Base-by-base conservation (phyloP, 2,888 invertebrate genomes). In the Drosophila setosimentum region DNA sequence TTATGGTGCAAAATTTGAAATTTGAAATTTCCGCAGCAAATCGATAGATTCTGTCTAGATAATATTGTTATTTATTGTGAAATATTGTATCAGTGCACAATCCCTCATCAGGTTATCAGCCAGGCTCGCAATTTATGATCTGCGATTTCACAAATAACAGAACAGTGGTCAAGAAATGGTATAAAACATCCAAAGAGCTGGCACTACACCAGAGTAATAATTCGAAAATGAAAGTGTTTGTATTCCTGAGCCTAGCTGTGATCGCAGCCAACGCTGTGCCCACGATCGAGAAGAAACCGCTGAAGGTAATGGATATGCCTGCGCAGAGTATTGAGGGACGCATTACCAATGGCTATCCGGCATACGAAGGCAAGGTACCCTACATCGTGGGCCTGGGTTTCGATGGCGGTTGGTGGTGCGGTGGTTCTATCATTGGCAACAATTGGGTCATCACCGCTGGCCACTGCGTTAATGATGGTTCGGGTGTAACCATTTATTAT, bases 391-490 rank as follows among this genome's bases (percentile, higher is more conserved):
- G 90, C 2, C 74, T 92, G 33, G 63, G 71, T 29, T 84, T 91
- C 55, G 68, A 68, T 29, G 80, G 80, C 33, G 74, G 81, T 61
- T 84, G 82, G 76, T 91, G 85, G 86, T 92, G 92, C 51, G 90
- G 92, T 66, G 91, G 91, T 64, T 87, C 92, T 6, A 67, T 92
- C 57, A 91, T 92, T 71, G 83, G 77, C 13, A 35, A 81, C 50
- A 75, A 33, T 48, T 91, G 85, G 82, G 74, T 91, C 4, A 57
- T 91, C 48, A 91, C 91, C 16, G 91, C 91, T 27, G 91, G 82
- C 54, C 91, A 92, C 59, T 92, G 92, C 73, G 78, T 87, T 21
- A 78, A 81, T 1, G 51, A 59, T 35, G 73, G 68, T 48, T 50
- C 72, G 13, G 63, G 73, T 40, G 76, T 89, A 68, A 79, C 85